Base-by-base conservation (phyloP, 2,888 invertebrate species). In the Lycophotia porphyrea region DNA sequence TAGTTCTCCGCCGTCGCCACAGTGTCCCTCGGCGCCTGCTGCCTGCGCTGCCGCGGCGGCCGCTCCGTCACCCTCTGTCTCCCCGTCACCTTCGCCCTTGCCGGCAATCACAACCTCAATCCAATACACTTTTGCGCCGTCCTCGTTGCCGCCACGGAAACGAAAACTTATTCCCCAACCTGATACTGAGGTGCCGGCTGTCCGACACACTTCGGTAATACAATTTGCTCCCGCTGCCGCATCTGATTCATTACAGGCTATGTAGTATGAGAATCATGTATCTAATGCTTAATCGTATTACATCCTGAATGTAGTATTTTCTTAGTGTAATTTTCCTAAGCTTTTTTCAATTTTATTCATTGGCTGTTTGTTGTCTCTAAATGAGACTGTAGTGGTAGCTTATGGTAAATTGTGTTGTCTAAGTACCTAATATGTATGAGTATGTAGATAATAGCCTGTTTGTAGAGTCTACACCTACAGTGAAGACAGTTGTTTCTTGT, bases 151-250 rank as follows among this genome's bases (percentile, higher is more conserved):
- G 8, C 97, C 98, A 8, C 97, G 98, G 78, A 98, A 98, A 93
- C 97, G 98, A 79, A 98, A 98, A 93, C 97, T 98, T 60, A 97
- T 98, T 97, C 92, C 97, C 97, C 93, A 97, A 97, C 94, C 97
- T 96, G 89, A 97, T 96, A 82, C 88, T 21, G 88, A 90, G 44
- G 84, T 91, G 60, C 93, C 97, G 78, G 90, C 89, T 81, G 95
- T 95, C 71, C 94, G 96, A 77, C 96, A 96, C 80, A 96, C 95
- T 60, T 98, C 98, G 5, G 99, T 99, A 68, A 99, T 98, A 92
- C 98, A 98, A 88, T 99, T 98, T 92, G 99, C 98, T 31, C 97
- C 98, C 85, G 97, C 98, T 39, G 93, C 98, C 42, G 91, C 90
- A 96, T 97, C 93, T 94, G 97, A 96, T 75, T 90, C 90, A 76